phyloP scores from a whole-genome alignment of 2,113 vertebrate genomes.

The Onychostruthus taczanowskii region DNA sequence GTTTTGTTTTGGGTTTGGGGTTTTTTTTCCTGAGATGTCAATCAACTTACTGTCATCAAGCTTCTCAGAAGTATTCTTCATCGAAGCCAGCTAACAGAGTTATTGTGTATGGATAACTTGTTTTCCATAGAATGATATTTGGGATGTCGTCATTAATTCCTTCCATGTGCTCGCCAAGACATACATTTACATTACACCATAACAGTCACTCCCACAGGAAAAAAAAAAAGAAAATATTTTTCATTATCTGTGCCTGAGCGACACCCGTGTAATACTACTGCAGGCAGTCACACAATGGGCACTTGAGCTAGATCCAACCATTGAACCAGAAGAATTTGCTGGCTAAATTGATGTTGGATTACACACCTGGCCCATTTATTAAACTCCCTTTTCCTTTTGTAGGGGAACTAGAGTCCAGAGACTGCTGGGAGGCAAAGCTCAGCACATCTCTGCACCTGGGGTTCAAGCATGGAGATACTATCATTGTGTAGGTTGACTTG shows the following conservation, averaged over 20 bases:
- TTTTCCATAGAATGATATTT: conserved; percentile 25
- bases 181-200: background rate
- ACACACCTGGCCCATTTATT: conserved; percentile 30
- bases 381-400: conserved; percentile 13
- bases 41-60: conserved; percentile 58
- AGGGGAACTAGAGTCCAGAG: conserved; percentile 15
- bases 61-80: conserved; percentile 38
- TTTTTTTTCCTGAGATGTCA: conserved; percentile 29
- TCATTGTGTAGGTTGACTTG: background rate
- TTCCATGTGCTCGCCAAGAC: background rate
- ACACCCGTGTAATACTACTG: conserved; percentile 38
- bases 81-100: conserved; percentile 26
- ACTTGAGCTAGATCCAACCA: conserved; percentile 54
- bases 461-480: background rate
- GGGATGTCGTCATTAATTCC: conserved; percentile 14
- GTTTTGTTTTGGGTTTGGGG: conserved; percentile 12
- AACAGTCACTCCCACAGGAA: background rate
- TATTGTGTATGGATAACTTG: conserved; percentile 12
- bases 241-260: conserved; percentile 45
- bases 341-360: conserved; percentile 50
- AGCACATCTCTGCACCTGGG: background rate
- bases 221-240: conserved; percentile 28
- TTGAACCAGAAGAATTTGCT: conserved; percentile 48
- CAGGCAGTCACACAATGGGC: conserved; percentile 36
- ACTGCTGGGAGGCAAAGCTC: background rate